Percentiles rank a stretch among this genome's conserved stretches.
Evolutionary conservation across 2,888 invertebrate species (phyloP).

Genomic region (Pandemis corylana): DNA sequence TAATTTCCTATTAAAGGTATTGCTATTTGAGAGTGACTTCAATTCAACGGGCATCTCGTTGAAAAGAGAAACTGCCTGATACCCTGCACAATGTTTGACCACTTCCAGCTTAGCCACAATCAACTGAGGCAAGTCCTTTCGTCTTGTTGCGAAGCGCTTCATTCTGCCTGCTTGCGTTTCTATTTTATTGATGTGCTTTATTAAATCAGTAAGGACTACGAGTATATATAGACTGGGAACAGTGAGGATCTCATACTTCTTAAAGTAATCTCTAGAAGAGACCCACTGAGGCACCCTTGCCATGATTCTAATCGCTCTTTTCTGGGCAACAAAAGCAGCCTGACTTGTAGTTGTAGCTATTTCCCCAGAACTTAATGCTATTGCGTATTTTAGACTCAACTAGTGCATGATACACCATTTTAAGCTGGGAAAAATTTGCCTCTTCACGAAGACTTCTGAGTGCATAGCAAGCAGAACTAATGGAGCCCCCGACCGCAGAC

Average conservation of each 20-base stretch:
- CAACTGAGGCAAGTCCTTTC: no score
- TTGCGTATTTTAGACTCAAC: not conserved
- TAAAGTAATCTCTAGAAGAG: slow-evolving; percentile 2
- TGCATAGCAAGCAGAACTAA: no score
- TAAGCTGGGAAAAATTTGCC: no score
- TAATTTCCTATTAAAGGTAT: no score
- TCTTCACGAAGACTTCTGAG: no score
- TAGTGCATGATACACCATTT: not conserved
- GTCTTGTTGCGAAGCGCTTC: no score
- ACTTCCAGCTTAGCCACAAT: no score
- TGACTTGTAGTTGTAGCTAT: not conserved
- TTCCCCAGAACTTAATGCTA: not conserved
- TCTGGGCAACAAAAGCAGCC: slow-evolving; percentile 8
- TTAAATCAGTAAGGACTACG: not conserved
- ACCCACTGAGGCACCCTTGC: slow-evolving; percentile 21
- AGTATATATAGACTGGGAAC: not conserved
- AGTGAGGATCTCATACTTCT: not conserved
- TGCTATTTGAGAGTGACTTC: no score
- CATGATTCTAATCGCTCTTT: slow-evolving; percentile 23
- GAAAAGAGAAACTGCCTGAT: no score
- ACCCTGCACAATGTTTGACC: no score
- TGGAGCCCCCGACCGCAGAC: no score
- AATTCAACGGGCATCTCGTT: no score
- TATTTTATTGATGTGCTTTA: not conserved
- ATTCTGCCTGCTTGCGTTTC: not conserved